Conservation (phyloP, 2,797 vertebrate genomes). For the Chrosomus eos region DNA sequence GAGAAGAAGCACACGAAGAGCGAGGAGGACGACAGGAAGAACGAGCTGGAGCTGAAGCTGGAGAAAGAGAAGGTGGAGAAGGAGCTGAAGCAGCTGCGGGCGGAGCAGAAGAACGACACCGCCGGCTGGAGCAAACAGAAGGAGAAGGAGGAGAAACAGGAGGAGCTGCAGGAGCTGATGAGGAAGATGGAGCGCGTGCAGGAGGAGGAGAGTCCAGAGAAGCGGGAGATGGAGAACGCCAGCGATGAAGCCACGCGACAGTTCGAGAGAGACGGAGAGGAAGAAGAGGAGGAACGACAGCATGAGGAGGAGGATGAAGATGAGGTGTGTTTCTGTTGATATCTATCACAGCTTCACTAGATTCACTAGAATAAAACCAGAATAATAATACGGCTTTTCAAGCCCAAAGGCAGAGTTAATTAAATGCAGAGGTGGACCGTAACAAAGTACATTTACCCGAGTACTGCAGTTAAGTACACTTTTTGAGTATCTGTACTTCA, state of each 20-base stretch:
- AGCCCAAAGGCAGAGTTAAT: too few relatives aligned
- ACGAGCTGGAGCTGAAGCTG: constrained; percentile 63
- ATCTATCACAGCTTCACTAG: too few relatives aligned
- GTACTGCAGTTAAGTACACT: too few relatives aligned
- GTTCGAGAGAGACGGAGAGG: constrained; percentile 77
- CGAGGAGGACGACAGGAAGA: constrained; percentile 59
- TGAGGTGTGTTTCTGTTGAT: constrained; percentile 42
- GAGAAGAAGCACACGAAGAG: not conserved
- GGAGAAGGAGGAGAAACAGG: constrained; percentile 14
- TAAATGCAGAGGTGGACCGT: too few relatives aligned
- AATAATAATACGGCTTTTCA: too few relatives aligned
- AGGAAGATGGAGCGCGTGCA: constrained; percentile 54
- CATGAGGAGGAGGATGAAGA: constrained; percentile 69
- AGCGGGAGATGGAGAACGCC: constrained; percentile 82
- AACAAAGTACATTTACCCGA: too few relatives aligned
- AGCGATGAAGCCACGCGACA: constrained; percentile 83
- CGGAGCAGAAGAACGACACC: constrained; percentile 35
- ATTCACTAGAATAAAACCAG: too few relatives aligned
- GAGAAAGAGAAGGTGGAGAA: constrained; percentile 17
- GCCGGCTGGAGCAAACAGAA: constrained; percentile 32
- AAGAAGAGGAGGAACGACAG: constrained; percentile 68
- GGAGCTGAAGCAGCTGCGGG: constrained; percentile 43
- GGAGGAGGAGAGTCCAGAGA: constrained; percentile 45
- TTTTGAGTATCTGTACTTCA: too few relatives aligned
- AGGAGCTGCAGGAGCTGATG: constrained; percentile 41